Percentiles rank a stretch among this genome's conserved stretches.
Conservation (phyloP, 1,140 invertebrate species). For the Heliconius nattereri region DNA sequence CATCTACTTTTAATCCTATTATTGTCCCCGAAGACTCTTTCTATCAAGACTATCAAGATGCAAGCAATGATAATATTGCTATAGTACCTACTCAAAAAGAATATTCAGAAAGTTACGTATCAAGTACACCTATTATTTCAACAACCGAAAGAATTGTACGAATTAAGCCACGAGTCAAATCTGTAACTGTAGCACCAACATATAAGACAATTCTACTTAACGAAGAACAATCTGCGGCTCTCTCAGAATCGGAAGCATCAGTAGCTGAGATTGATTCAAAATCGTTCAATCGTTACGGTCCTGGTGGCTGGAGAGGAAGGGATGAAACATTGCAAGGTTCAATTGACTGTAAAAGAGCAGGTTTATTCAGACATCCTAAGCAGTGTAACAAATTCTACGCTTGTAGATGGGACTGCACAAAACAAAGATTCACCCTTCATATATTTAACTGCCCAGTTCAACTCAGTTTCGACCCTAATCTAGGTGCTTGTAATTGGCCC, state of each 20-base stretch:
- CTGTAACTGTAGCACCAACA: constrained; percentile 75
- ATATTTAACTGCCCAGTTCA: constrained; percentile 91
- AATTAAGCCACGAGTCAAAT: constrained; percentile 66
- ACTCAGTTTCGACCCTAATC: constrained; percentile 87
- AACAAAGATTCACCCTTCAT: constrained; percentile 89
- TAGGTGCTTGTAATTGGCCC: constrained; percentile 92
- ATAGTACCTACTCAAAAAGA: constrained; percentile 46
- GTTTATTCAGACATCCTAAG: constrained; percentile 91
- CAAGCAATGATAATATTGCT: constrained; percentile 53
- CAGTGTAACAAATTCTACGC: constrained; percentile 93
- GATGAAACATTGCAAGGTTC: constrained; percentile 84
- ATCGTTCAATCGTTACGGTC: constrained; percentile 81
- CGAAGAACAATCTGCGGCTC: constrained; percentile 51
- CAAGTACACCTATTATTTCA: constrained; percentile 59
- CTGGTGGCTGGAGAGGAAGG: constrained; percentile 78
- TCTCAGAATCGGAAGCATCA: constrained; percentile 42
- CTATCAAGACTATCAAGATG: constrained; percentile 72
- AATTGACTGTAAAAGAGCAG: constrained; percentile 87
- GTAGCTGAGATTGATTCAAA: constrained; percentile 55
- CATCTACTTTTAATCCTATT: constrained; percentile 78
- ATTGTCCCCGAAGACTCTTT: constrained; percentile 77
- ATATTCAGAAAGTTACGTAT: constrained; percentile 54
- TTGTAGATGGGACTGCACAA: constrained; percentile 91
- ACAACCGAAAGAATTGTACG: constrained; percentile 59
- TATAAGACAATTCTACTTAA: constrained; percentile 73